Evolutionary conservation across 2,888 invertebrate species (phyloP), one percentile per base, ranked within the genome.

Genomic region (Carterocephalus palaemon): DNA sequence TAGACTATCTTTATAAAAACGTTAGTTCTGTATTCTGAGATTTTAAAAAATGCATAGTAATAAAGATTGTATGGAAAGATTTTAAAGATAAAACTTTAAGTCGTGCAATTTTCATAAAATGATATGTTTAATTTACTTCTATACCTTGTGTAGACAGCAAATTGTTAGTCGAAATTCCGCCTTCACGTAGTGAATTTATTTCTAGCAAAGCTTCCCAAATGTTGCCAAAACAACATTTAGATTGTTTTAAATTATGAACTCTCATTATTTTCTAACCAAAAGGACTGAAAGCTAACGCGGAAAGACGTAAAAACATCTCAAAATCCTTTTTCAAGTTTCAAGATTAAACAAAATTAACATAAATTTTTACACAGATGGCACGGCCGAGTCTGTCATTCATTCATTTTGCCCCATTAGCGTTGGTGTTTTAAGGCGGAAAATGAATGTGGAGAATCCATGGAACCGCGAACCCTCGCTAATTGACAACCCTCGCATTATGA

Each of bases 231-330:
- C 29, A 36, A 43, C 43, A 43, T 36, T 43, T 43, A n/a, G 23
- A 23, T 29, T 43, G 36, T 36, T 26, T 36, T 36, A 29, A 43
- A 43, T 43, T 43, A 29, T 43, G 43, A 43, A 43, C 22, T 29
- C 39, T 36, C 28, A 43, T 43, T 43, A 43, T 36, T 43, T 43
- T 43, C 26, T 29, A 28, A 34, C 42, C 23, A 12, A 31, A 43
- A 37, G 17, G 36, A 29, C 28, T 16, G 34, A 23, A 31, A 37
- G 43, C 29, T 19, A 36, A 43, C 12, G 16, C 36, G 36, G 31
- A 16, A 31, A 17, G 31, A 37, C 23, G 22, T 31, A 43, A 36
- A 31, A 31, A 43, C 20, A 23, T 36, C 43, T 22, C 36, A 36
- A 43, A 43, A 23, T 43, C 36, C 20, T 28, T 29, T 43, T 29